Evolutionary conservation across 2,888 invertebrate genomes (phyloP), one percentile per base, ranked within the genome.

Genomic region (Torymus auratus): DNA sequence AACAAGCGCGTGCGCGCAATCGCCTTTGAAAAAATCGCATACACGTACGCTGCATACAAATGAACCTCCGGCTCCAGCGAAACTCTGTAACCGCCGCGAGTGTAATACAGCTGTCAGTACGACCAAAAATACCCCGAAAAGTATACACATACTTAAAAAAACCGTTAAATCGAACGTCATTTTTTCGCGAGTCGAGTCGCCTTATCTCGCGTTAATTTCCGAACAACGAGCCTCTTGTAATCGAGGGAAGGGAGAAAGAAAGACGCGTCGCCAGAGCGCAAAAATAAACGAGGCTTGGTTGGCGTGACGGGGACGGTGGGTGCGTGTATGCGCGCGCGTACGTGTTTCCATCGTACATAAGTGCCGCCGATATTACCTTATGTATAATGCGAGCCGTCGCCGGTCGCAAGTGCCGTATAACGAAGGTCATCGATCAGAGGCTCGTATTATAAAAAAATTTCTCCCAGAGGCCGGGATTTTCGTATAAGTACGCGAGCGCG

Each of bases 341-440:
- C 58, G 68, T 50, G 73, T 60, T 71, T 28, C 60, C 65, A 56
- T 76, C 20, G 20, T 20, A 20, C 80, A 55, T 80, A 69, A 77
- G 72, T 69, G 73, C 77, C 68, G 73, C 61, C 73, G 73, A 81
- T 81, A 81, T 81, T 77, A 58, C 76, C 80, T 80, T 81, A 72
- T 67, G 62, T 78, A 81, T 81, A 81, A 81, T 78, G 28, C 62
- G 50, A 20, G 20, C 20, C 20, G 20, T 20, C 20, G 15, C 67
- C 53, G 52, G 65, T 71, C 62, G 62, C 80, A 78, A 73, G 70
- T 81, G 73, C 74, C 78, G 67, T 68, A 65, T 82, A 82, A 78
- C 78, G 81, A 82, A 78, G 75, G 75, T 82, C 75, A 78, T 78
- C 81, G 81, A 77, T 82, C 75, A 78, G 81, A 55, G 55, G 50